phyloP scores from a whole-genome alignment of 2,113 vertebrate genomes.

The Anoplopoma fimbria region DNA sequence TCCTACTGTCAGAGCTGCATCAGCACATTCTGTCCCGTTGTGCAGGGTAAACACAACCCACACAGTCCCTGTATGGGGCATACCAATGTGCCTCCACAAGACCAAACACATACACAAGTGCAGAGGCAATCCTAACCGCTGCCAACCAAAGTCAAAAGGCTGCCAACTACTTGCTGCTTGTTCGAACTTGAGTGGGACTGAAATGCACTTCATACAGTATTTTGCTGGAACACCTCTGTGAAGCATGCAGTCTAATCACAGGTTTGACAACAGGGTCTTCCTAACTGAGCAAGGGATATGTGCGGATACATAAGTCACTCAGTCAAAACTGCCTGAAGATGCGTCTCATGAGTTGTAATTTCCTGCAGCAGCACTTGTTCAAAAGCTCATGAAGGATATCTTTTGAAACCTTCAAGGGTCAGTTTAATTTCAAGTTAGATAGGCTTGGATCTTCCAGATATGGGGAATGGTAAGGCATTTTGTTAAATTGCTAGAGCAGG shows the following conservation, averaged over 20 bases:
- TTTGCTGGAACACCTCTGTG: neutral
- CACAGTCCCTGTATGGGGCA: slow-evolving; percentile 15
- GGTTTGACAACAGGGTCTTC: neutral
- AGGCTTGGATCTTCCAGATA: neutral
- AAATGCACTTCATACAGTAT: neutral
- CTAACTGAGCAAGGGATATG: neutral
- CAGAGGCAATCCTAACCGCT: neutral
- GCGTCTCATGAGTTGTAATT: slow-evolving; percentile 42
- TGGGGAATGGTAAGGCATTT: neutral
- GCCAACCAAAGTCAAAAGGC: neutral
- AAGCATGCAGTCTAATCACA: neutral
- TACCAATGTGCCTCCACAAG: slow-evolving; percentile 26
- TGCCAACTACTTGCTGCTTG: slow-evolving; percentile 10
- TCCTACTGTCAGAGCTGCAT: slow-evolving; percentile 42
- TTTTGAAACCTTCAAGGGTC: neutral
- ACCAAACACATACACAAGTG: slow-evolving; percentile 12
- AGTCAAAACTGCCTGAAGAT: slow-evolving; percentile 38
- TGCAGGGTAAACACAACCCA: slow-evolving; percentile 31
- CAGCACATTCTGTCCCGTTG: slow-evolving; percentile 74
- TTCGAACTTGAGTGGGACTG: slow-evolving; percentile 23
- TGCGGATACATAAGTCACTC: slow-evolving; percentile 7
- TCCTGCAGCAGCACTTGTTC: slow-evolving; percentile 41
- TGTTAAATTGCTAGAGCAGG: no score
- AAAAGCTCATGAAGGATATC: slow-evolving; percentile 15
- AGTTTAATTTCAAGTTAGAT: neutral